Evolutionary conservation across 2,113 vertebrate genomes (phyloP), one percentile per base, ranked within the genome.

Genomic region (Fregata magnificens): DNA sequence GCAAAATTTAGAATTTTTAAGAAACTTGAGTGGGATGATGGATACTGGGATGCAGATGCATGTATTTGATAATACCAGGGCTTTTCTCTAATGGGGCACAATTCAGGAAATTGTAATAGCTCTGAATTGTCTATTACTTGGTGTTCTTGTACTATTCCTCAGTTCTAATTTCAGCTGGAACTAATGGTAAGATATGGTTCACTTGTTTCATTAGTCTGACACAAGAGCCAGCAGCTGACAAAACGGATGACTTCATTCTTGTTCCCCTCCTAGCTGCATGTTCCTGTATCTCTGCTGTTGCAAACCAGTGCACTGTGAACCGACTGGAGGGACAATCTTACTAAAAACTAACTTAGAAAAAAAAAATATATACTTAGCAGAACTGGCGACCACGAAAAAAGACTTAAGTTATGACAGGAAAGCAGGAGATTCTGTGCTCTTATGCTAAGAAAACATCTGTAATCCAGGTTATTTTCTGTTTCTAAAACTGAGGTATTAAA

Each of bases 141-240:
- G 34, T 95, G 83, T 76, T 86, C 53, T 90, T 92, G 63, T 74
- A 24, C 52, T 62, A 32, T 79, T 93, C 53, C 49, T 47, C 49
- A 78, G 59, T 86, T 94, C 88, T 95, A 83, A 81, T 86, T 93
- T 94, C 95, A 94, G 62, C 72, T 96, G 94, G 80, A 95, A 94
- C 69, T 76, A 85, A 77, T 47, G 78, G 45, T 96, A 85, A 91
- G 91, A 84, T 88, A 62, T 2, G 78, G 93, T 90, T 97, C 84
- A 73, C 53, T 91, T 92, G 72, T 95, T 94, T 96, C 61, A 70
- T 96, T 97, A 92, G 92, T 40, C 61, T 2, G 0, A 18, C 40
- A 34, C 38, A 61, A 53, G 91, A 95, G 77, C 73, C 93, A 92
- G 95, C 91, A 96, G 92, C 92, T 97, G 92, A 93, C 95, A 90